A percentile compares a stretch with the other conserved stretches of the same genome.
Evolutionary conservation across 2,113 vertebrate genomes (phyloP).

Genomic region (Chauna torquata): DNA sequence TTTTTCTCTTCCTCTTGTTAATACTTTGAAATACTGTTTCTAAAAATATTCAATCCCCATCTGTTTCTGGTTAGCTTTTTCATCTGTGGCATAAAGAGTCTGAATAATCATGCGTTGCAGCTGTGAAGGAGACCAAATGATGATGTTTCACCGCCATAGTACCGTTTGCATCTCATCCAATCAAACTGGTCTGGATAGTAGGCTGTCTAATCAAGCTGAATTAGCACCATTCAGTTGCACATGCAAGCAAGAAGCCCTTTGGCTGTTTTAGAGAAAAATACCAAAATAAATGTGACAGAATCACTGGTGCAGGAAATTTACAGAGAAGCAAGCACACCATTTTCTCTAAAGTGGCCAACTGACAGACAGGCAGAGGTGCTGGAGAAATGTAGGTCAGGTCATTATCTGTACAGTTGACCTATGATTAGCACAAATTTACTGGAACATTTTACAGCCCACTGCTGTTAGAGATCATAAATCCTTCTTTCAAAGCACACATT

Average conservation of each 20-base stretch:
- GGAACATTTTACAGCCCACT: neutral
- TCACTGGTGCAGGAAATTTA: neutral
- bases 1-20: constrained; percentile 60
- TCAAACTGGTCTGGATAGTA: neutral
- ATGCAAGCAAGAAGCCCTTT: neutral
- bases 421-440: neutral
- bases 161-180: neutral
- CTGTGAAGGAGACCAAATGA: constrained; percentile 37
- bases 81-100: constrained; percentile 28
- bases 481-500: neutral
- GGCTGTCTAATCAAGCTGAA: constrained; percentile 5
- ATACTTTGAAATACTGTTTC: constrained; percentile 41
- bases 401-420: neutral
- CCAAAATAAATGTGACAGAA: neutral
- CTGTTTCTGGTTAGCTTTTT: constrained; percentile 64
- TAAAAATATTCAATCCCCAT: constrained; percentile 64
- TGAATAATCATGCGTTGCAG: constrained; percentile 42
- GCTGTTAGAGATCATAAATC: neutral
- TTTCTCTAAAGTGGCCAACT: neutral
- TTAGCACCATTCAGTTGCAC: neutral
- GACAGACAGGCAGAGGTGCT: neutral
- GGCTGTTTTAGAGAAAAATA: neutral
- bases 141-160: neutral
- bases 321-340: neutral
- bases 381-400: rapidly evolving